Conservation (phyloP, 2,797 vertebrate genomes). For the Alauda arvensis region DNA sequence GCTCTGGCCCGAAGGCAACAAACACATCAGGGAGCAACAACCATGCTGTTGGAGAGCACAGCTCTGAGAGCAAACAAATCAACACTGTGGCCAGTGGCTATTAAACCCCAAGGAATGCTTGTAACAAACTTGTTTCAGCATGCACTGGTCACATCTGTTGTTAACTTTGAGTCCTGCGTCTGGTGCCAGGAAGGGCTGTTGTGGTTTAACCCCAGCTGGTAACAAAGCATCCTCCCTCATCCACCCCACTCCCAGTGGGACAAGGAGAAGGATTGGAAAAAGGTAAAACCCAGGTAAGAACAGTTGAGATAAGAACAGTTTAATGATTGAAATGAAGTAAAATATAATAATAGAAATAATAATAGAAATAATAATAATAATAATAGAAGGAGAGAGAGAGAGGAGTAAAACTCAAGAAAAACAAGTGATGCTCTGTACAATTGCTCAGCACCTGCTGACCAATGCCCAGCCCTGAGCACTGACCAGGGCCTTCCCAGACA, state of each 20-base stretch:
- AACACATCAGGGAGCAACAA: not conserved
- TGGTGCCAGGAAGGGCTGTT: not conserved
- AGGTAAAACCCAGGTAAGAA: not conserved
- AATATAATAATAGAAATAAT: not conserved
- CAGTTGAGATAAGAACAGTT: slow-evolving; percentile 1
- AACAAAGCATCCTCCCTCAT: not conserved
- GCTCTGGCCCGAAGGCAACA: not conserved
- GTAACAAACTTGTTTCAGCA: not conserved
- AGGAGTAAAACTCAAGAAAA: not conserved
- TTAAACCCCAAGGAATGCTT: not conserved
- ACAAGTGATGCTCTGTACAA: not conserved
- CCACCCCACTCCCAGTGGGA: not conserved
- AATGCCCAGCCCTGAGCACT: not conserved
- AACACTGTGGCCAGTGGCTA: not conserved
- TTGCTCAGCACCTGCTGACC: not conserved
- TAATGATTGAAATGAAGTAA: slow-evolving; percentile 2
- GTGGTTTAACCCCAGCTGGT: not conserved
- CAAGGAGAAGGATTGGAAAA: not conserved
- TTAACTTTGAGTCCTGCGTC: accelerated
- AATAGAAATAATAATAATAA: not conserved
- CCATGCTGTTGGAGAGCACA: not conserved
- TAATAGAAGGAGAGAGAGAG: not conserved
- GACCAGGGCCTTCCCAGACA: not conserved
- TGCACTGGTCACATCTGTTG: not conserved
- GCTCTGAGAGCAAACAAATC: not conserved